These are phyloP conservation scores for Spea multiplicata DNA, from an alignment of 2,113 vertebrate species.

Conservation along the genomic window DNA sequence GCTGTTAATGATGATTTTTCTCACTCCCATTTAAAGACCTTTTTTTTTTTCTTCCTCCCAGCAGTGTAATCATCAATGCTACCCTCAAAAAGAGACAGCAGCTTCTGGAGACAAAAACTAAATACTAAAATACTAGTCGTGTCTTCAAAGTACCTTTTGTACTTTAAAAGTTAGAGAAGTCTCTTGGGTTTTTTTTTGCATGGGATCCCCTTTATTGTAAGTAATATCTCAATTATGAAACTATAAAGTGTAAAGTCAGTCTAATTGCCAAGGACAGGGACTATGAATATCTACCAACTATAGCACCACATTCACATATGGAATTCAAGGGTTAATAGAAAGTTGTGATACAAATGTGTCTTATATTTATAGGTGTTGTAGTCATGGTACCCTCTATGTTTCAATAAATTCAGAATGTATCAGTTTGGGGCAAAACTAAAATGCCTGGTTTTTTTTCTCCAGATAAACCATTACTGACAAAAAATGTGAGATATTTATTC, in stretches of 20 bases:
- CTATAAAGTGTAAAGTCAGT: constrained; percentile 54
- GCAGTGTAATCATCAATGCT: background rate
- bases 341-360: constrained; percentile 71
- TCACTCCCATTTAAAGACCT: background rate
- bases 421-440: constrained; percentile 65
- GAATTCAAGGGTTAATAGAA: constrained; percentile 62
- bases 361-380: constrained; percentile 51
- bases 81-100: background rate
- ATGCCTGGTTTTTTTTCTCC: constrained; percentile 55
- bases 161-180: constrained; percentile 72
- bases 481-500: constrained; percentile 25
- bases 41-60: background rate
- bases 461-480: constrained; percentile 29
- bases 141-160: constrained; percentile 58
- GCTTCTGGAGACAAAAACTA: background rate
- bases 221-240: constrained; percentile 51
- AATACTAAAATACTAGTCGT: background rate
- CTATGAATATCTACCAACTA: background rate
- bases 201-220: constrained; percentile 48
- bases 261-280: constrained; percentile 47
- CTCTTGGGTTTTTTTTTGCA: constrained; percentile 42
- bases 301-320: background rate
- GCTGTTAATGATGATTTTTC: constrained; percentile 46
- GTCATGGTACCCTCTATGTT: constrained; percentile 82
- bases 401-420: constrained; percentile 61